Percentiles rank a stretch among this genome's conserved stretches.
These are phyloP conservation scores for Catocala nupta DNA, from an alignment of 2,888 invertebrate species.

Conservation along the genomic window DNA sequence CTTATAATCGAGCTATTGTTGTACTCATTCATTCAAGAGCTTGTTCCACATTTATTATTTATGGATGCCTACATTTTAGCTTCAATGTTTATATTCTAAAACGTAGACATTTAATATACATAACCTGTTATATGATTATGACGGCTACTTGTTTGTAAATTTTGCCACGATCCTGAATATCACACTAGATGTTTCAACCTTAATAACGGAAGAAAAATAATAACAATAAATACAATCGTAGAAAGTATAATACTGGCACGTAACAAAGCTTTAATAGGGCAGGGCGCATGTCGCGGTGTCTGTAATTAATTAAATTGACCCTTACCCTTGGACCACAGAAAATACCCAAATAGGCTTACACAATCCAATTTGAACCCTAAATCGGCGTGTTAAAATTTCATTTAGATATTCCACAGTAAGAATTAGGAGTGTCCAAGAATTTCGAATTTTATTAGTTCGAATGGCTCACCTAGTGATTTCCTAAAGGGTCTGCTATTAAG, in stretches of 20 bases:
- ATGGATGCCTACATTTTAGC: too few species aligned
- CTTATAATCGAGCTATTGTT: too few species aligned
- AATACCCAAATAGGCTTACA: constrained; percentile 54
- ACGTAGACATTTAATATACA: too few species aligned
- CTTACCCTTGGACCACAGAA: constrained; percentile 69
- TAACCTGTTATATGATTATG: too few species aligned
- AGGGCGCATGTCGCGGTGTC: constrained; percentile 75
- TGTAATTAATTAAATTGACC: constrained; percentile 82
- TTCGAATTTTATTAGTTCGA: constrained; percentile 72
- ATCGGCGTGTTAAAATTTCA: constrained; percentile 52
- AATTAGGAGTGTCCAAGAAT: constrained; percentile 69
- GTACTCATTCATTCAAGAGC: too few species aligned
- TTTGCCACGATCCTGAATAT: too few species aligned
- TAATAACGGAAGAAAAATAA: constrained; percentile 50
- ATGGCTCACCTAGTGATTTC: constrained; percentile 71
- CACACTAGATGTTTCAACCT: neutral
- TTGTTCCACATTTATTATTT: too few species aligned
- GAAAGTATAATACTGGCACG: constrained; percentile 67
- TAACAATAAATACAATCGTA: constrained; percentile 63
- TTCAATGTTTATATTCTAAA: too few species aligned
- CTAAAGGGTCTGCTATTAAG: constrained; percentile 70
- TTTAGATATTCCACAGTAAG: constrained; percentile 48
- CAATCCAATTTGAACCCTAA: constrained; percentile 65
- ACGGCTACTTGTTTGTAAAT: too few species aligned
- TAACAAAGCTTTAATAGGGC: constrained; percentile 77